Percentiles rank a stretch among this genome's conserved stretches.
Evolutionary conservation across 2,113 vertebrate genomes (phyloP).

Genomic region (Recurvirostra avosetta): DNA sequence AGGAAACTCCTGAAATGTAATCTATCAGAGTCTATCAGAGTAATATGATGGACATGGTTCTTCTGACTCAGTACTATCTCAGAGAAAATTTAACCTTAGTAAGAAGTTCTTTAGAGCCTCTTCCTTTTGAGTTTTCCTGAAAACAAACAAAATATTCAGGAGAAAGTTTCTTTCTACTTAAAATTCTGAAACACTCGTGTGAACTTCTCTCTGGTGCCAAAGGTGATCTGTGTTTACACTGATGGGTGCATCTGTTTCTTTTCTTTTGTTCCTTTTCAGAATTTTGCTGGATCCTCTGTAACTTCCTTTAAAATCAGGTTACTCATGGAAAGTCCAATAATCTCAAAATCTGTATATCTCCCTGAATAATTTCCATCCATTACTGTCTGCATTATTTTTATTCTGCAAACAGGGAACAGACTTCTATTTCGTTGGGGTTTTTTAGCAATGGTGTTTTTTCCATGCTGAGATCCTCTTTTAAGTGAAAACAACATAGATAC

Average conservation of each 20-base stretch:
- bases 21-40: not conserved
- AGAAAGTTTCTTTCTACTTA: not conserved
- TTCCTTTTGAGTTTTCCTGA: not conserved
- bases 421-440: not conserved
- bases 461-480: not conserved
- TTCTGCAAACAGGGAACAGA: not conserved
- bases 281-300: not conserved
- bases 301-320: not conserved
- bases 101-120: not conserved
- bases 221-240: not conserved
- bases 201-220: not conserved
- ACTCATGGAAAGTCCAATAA: not conserved
- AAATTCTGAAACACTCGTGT: not conserved
- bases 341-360: not conserved
- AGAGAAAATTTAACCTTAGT: not conserved
- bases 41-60: not conserved
- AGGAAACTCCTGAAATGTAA: not conserved
- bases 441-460: not conserved
- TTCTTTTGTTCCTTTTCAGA: not conserved
- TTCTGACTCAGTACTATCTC: not conserved
- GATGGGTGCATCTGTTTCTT: not conserved
- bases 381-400: not conserved
- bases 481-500: not conserved
- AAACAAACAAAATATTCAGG: not conserved
- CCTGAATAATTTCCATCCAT: not conserved